These are phyloP conservation scores for Belgica antarctica DNA, from an alignment of 2,888 invertebrate genomes.

Conservation along the genomic window DNA sequence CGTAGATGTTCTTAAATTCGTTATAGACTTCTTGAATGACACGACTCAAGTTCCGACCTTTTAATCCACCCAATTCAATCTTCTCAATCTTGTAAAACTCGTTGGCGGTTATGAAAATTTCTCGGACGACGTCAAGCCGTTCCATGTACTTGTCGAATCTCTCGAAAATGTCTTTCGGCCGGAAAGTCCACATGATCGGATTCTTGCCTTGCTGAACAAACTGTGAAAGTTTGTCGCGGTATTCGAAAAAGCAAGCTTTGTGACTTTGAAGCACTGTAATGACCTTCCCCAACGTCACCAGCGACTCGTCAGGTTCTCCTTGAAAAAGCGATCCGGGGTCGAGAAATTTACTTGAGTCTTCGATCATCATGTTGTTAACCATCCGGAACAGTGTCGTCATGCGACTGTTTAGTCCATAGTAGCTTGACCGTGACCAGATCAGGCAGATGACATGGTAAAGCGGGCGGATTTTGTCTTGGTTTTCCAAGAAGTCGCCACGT, in stretches of 20 bases:
- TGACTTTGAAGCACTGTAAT: slow-evolving; percentile 55
- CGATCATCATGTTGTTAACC: slow-evolving; percentile 77
- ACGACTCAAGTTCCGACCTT: slow-evolving; percentile 62
- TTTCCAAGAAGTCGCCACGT: slow-evolving; percentile 66
- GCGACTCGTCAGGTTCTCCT: slow-evolving; percentile 76
- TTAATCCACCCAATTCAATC: slow-evolving; percentile 71
- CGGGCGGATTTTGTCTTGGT: slow-evolving; percentile 61
- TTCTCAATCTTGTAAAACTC: slow-evolving; percentile 87
- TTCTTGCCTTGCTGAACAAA: slow-evolving; percentile 60
- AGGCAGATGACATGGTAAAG: slow-evolving; percentile 78
- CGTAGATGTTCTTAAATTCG: slow-evolving; percentile 46
- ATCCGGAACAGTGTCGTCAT: slow-evolving; percentile 73
- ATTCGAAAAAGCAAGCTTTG: slow-evolving; percentile 56
- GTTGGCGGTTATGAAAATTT: slow-evolving; percentile 70
- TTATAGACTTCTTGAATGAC: slow-evolving; percentile 55
- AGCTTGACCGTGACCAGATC: slow-evolving; percentile 80
- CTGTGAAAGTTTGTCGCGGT: slow-evolving; percentile 54
- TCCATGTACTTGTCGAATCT: slow-evolving; percentile 63
- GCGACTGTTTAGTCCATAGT: slow-evolving; percentile 66
- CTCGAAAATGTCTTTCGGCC: slow-evolving; percentile 68
- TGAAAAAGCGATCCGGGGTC: slow-evolving; percentile 82
- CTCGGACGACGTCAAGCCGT: slow-evolving; percentile 64
- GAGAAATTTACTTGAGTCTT: slow-evolving; percentile 67
- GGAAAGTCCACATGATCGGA: slow-evolving; percentile 73
- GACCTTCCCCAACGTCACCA: slow-evolving; percentile 60